Conservation (phyloP, 2,113 vertebrate species). For the Scophthalmus maximus region DNA sequence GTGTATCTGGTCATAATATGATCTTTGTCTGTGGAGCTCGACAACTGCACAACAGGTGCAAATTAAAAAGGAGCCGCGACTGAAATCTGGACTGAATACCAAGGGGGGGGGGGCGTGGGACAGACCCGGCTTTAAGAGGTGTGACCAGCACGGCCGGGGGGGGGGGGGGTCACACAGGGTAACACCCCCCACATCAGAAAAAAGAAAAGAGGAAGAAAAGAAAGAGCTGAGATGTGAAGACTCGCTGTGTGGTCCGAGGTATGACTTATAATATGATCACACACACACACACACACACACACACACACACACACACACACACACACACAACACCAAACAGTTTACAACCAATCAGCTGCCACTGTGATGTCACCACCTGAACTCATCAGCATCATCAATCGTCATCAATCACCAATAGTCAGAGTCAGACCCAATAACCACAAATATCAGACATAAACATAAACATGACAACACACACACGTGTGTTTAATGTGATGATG, state of each 20-base stretch:
- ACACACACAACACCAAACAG: too few species aligned
- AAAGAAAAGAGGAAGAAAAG: slow-evolving; percentile 42
- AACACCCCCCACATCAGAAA: slow-evolving; percentile 90
- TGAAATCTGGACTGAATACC: slow-evolving; percentile 99
- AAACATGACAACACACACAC: too few species aligned
- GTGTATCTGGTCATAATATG: slow-evolving; percentile 99
- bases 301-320: too few species aligned
- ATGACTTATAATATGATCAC: too few species aligned
- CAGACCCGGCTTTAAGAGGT: slow-evolving; percentile 96
- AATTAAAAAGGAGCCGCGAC: slow-evolving; percentile 99
- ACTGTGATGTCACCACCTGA: too few species aligned
- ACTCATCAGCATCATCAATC: too few species aligned
- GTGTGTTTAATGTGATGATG: too few species aligned
- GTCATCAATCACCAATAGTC: too few species aligned
- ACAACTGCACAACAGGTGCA: slow-evolving; percentile 99
- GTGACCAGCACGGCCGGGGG: slow-evolving; percentile 96
- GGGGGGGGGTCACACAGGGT: slow-evolving; percentile 92
- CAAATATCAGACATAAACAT: too few species aligned
- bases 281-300: too few species aligned
- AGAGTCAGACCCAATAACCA: too few species aligned
- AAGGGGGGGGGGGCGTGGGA: slow-evolving; percentile 82
- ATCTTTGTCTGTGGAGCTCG: slow-evolving; percentile 99
- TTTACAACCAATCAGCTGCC: too few species aligned
- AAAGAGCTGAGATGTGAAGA: slow-evolving; percentile 88
- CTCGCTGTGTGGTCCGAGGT: slow-evolving; percentile 95